A percentile compares a stretch with the other conserved stretches of the same genome.
phyloP scores from a whole-genome alignment of 2,797 vertebrate genomes.

The Danio jaintianensis region DNA sequence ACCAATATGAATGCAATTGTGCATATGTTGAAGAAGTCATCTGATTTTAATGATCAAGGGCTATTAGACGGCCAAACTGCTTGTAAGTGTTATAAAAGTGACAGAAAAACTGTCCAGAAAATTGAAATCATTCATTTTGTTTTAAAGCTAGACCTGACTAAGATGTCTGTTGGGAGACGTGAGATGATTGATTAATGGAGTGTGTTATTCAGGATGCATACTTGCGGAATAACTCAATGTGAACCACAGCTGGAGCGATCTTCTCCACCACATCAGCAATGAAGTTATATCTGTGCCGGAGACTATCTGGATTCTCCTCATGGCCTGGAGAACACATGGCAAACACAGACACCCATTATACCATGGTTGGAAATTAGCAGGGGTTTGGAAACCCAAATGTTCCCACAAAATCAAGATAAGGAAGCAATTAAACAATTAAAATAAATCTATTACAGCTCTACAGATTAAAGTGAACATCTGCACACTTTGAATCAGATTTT shows the following conservation, averaged over 20 bases:
- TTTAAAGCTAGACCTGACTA: not conserved
- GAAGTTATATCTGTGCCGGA: constrained; percentile 93
- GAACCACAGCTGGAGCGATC: constrained; percentile 95
- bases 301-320: constrained; percentile 87
- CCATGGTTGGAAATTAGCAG: not conserved
- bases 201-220: constrained; percentile 70
- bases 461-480: not conserved
- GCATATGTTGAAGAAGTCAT: not conserved
- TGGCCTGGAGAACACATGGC: constrained; percentile 75
- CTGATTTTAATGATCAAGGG: not conserved
- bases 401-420: too few species aligned
- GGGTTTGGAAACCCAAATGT: too few species aligned
- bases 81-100: not conserved
- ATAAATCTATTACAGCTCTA: not conserved
- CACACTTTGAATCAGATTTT: too few species aligned
- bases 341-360: constrained; percentile 4
- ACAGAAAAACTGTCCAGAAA: not conserved
- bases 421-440: too few species aligned
- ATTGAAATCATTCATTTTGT: not conserved
- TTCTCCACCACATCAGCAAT: constrained; percentile 99
- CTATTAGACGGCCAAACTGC: not conserved
- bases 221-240: constrained; percentile 96
- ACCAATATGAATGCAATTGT: not conserved
- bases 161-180: not conserved
- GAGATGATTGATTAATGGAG: not conserved